These are phyloP conservation scores for Anguilla japonica DNA, from an alignment of 2,113 vertebrate genomes.

Conservation along the genomic window DNA sequence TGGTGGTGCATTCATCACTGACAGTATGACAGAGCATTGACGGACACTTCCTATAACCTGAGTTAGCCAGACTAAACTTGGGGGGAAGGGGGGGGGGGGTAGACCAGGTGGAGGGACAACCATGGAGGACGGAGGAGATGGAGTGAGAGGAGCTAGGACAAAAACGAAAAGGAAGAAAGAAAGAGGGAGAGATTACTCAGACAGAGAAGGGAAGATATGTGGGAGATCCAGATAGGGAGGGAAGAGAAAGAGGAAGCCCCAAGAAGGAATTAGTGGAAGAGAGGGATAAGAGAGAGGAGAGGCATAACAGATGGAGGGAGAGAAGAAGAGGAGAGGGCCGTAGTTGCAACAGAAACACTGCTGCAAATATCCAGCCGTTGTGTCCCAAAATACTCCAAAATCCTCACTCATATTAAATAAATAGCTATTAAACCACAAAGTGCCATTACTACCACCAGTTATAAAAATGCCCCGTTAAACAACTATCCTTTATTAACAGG, in stretches of 20 bases:
- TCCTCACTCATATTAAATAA: constrained; percentile 11
- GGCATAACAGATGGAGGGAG: no score
- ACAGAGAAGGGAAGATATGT: no score
- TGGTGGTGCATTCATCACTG: constrained; percentile 6
- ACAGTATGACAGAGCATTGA: constrained; percentile 9
- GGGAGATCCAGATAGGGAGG: no score
- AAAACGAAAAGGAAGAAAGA: no score
- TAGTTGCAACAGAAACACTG: constrained; percentile 9
- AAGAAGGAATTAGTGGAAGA: no score
- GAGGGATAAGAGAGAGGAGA: no score
- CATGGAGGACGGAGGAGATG: no score
- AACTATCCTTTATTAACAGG: background rate
- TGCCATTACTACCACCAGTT: background rate
- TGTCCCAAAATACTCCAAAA: constrained; percentile 3
- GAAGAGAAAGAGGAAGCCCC: no score
- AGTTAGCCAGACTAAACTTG: background rate
- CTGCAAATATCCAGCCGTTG: background rate
- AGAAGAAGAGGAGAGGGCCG: constrained; percentile 8
- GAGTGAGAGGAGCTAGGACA: background rate
- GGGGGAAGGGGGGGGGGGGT: no score
- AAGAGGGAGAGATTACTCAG: no score
- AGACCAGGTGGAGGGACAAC: no score
- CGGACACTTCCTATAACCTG: background rate
- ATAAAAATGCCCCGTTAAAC: background rate
- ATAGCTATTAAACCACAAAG: background rate